Evolutionary conservation across 2,888 invertebrate species (phyloP).

Genomic region (Lithosia quadra): DNA sequence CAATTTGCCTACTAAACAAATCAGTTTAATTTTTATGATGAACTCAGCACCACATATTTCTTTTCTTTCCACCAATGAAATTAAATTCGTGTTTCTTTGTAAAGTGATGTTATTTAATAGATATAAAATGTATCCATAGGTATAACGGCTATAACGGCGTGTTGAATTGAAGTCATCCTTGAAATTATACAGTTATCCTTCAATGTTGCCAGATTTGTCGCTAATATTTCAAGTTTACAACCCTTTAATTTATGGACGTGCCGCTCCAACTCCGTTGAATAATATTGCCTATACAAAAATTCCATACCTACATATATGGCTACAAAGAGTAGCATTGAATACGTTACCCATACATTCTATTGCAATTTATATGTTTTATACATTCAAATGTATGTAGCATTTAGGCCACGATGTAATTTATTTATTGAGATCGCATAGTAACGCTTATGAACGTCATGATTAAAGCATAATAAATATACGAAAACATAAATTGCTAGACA

Average conservation of each 20-base stretch:
- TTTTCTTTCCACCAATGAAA: no score
- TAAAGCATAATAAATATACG: neutral
- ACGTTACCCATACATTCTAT: neutral
- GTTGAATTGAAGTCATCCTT: slow-evolving; percentile 1
- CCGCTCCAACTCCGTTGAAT: neutral
- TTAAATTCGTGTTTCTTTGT: no score
- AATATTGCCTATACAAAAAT: neutral
- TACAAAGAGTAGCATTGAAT: neutral
- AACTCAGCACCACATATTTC: no score
- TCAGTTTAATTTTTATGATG: no score
- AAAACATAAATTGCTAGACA: neutral
- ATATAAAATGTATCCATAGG: no score
- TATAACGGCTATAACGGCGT: neutral
- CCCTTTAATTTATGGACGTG: neutral
- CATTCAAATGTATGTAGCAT: no score
- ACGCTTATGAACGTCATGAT: neutral
- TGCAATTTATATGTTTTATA: neutral
- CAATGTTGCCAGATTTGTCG: neutral
- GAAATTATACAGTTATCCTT: slow-evolving; percentile 5
- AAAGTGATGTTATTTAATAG: no score
- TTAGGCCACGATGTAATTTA: neutral
- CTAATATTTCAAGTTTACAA: neutral
- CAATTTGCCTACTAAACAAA: no score
- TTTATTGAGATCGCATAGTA: neutral
- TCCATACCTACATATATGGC: neutral